Percentiles rank a stretch among this genome's conserved stretches.
phyloP scores from a whole-genome alignment of 2,797 vertebrate species.

The Tolypeutes matacus region DNA sequence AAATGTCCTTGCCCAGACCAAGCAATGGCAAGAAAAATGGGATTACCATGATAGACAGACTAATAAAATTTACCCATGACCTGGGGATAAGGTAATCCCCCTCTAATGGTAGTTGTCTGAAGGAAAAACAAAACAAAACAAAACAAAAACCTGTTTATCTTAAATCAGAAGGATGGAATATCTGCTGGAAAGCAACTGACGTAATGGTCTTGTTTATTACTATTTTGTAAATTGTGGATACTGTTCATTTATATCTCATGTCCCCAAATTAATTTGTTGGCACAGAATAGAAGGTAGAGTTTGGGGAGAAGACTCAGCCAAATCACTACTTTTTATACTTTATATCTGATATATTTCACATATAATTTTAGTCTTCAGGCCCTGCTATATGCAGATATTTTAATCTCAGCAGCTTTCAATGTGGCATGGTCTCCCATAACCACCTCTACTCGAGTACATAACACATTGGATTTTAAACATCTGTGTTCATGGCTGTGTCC shows the following conservation, averaged over 20 bases:
- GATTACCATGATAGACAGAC: neutral
- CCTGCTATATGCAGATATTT: neutral
- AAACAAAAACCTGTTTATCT: neutral
- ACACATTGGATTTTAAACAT: constrained; percentile 14
- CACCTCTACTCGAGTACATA: neutral
- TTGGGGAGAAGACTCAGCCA: constrained; percentile 7
- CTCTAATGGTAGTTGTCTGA: neutral
- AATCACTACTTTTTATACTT: neutral
- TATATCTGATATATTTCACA: neutral
- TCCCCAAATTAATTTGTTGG: constrained; percentile 22
- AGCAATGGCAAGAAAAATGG: neutral
- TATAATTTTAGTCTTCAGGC: neutral
- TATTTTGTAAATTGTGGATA: neutral
- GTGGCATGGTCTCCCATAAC: neutral
- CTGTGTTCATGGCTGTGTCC: neutral
- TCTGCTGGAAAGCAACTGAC: neutral
- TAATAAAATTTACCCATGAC: neutral
- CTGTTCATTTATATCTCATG: constrained; percentile 11
- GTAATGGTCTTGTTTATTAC: neutral
- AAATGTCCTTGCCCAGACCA: neutral
- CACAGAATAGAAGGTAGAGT: neutral
- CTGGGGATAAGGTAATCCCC: neutral
- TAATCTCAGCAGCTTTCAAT: neutral
- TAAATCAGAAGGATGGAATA: neutral
- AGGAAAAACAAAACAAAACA: no score